A percentile compares a stretch with the other conserved stretches of the same genome.
phyloP scores from a whole-genome alignment of 2,888 invertebrate genomes.

The Trilocha varians region DNA sequence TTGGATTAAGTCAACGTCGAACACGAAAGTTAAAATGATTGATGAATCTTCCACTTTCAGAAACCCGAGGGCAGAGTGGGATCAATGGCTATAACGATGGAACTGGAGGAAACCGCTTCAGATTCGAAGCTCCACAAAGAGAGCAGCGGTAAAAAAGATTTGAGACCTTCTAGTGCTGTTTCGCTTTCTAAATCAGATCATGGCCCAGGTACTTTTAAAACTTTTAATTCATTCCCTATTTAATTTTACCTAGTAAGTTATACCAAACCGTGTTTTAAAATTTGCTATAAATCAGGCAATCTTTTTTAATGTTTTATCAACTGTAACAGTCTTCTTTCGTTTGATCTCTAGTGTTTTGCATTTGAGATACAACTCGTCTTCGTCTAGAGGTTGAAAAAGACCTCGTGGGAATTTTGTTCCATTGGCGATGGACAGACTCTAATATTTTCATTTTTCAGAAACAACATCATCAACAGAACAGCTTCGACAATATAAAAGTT shows the following conservation, averaged over 20 bases:
- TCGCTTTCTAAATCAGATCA: constrained; percentile 61
- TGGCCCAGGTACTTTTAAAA: constrained; percentile 43
- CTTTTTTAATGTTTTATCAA: too few relatives aligned
- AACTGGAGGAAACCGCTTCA: constrained; percentile 58
- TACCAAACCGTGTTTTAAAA: too few relatives aligned
- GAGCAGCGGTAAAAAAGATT: constrained; percentile 51
- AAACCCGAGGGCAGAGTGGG: constrained; percentile 22
- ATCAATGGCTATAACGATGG: constrained; percentile 68
- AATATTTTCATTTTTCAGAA: constrained; percentile 15
- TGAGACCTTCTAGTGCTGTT: constrained; percentile 56
- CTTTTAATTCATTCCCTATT: too few relatives aligned
- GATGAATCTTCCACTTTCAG: constrained; percentile 36
- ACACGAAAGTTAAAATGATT: constrained; percentile 29
- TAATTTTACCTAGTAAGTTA: too few relatives aligned
- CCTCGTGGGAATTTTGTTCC: not conserved
- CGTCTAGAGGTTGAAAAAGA: not conserved
- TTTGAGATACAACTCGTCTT: not conserved
- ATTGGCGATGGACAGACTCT: not conserved
- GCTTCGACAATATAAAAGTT: constrained; percentile 61
- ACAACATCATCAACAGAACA: constrained; percentile 50
- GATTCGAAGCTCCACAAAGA: constrained; percentile 65
- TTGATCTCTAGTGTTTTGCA: too few relatives aligned
- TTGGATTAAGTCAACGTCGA: constrained; percentile 36
- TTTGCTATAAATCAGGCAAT: too few relatives aligned
- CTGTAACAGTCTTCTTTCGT: too few relatives aligned